These are phyloP conservation scores for Limanda limanda DNA, from an alignment of 2,113 vertebrate genomes.

Conservation along the genomic window DNA sequence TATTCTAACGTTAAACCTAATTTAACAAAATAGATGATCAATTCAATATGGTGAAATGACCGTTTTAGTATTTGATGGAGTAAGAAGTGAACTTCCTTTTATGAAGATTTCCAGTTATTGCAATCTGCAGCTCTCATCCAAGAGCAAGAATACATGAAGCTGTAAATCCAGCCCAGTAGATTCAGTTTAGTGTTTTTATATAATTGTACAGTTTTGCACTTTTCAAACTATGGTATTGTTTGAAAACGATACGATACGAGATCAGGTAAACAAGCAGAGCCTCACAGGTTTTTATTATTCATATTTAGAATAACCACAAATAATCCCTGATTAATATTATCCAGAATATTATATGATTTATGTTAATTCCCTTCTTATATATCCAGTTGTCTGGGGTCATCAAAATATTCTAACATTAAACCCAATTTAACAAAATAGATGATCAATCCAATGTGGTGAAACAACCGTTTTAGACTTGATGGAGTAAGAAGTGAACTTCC, in stretches of 20 bases:
- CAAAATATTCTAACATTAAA: not conserved
- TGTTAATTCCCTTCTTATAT: no score
- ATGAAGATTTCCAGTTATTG: not conserved
- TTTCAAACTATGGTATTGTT: no score
- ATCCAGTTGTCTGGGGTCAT: not conserved
- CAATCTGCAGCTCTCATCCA: no score
- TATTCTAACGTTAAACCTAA: not conserved
- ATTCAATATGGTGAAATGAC: not conserved
- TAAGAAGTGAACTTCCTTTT: not conserved
- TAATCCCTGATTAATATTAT: not conserved
- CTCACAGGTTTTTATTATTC: no score
- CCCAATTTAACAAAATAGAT: not conserved
- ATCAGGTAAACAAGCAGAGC: slow-evolving; percentile 80
- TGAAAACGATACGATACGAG: no score
- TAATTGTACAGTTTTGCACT: no score
- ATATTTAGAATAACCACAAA: no score
- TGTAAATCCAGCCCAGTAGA: no score
- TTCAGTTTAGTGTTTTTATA: no score
- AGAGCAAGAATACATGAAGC: no score
- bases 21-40: not conserved
- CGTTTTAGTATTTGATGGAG: not conserved
- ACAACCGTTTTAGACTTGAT: not conserved
- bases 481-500: not conserved
- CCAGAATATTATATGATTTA: no score
- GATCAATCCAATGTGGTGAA: not conserved